A percentile compares a stretch with the other conserved stretches of the same genome.
These are phyloP conservation scores for Ophioninae sp. DNA, from an alignment of 2,888 invertebrate species.

Conservation along the genomic window DNA sequence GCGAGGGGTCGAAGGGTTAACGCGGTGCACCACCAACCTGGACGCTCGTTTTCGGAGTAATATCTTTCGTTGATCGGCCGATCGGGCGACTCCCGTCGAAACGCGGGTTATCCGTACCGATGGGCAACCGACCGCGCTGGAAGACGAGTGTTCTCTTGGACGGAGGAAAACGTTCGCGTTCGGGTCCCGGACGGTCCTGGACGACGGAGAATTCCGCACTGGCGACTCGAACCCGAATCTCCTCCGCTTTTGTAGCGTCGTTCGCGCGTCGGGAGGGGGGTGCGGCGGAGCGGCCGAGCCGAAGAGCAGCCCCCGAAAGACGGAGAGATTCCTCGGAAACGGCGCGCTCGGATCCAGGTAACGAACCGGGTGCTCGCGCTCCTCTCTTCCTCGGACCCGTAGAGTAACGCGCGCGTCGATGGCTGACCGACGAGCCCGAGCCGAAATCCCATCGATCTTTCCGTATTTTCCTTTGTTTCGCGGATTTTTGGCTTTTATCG, in stretches of 20 bases:
- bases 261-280: neutral
- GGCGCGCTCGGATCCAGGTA: neutral
- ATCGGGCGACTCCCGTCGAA: too few relatives aligned
- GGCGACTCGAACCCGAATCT: constrained; percentile 24
- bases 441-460: constrained; percentile 40
- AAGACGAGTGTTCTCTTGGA: too few relatives aligned
- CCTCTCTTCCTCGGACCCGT: neutral
- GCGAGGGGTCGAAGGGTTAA: too few relatives aligned
- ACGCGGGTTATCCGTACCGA: too few relatives aligned
- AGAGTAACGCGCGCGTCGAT: constrained; percentile 8
- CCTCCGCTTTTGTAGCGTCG: constrained; percentile 48
- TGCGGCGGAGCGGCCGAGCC: neutral
- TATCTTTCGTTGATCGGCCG: neutral
- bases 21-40: too few relatives aligned
- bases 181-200: too few relatives aligned
- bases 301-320: constrained; percentile 29
- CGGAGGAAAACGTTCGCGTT: too few relatives aligned
- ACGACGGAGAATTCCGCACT: constrained; percentile 41
- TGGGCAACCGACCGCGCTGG: too few relatives aligned
- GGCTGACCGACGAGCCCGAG: constrained; percentile 7
- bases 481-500: constrained; percentile 4
- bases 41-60: too few relatives aligned
- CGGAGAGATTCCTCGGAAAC: neutral
- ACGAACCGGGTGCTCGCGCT: neutral
- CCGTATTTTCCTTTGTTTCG: constrained; percentile 28